These are phyloP conservation scores for Eutrigla gurnardus DNA, from an alignment of 2,797 vertebrate genomes.

Conservation along the genomic window DNA sequence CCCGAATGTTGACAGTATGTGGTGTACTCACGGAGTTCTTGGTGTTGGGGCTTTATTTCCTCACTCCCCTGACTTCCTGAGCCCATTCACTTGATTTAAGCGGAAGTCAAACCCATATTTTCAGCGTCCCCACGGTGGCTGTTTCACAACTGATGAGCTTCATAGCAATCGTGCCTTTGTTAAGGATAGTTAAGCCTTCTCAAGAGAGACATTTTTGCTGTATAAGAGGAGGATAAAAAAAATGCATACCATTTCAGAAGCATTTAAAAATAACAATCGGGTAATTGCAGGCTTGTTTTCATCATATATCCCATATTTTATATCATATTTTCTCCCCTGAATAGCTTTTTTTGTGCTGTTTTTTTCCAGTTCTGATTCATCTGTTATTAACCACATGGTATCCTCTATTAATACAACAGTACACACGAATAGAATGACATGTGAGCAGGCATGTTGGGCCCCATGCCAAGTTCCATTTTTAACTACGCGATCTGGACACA, in stretches of 20 bases:
- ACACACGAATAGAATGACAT: too few species aligned
- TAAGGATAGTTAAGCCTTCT: slow-evolving; percentile 48
- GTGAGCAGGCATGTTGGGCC: too few species aligned
- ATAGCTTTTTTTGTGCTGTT: slow-evolving; percentile 14
- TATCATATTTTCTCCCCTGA: too few species aligned
- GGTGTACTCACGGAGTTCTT: slow-evolving; percentile 23
- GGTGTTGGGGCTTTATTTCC: slow-evolving; percentile 11
- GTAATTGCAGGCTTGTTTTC: slow-evolving; percentile 10
- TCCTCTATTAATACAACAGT: too few species aligned
- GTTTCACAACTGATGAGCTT: slow-evolving; percentile 58
- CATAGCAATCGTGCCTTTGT: slow-evolving; percentile 41
- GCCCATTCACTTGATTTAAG: slow-evolving; percentile 34
- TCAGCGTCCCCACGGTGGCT: slow-evolving; percentile 36
- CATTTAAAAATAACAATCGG: slow-evolving; percentile 37
- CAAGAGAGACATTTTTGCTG: slow-evolving; percentile 31
- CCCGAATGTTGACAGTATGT: slow-evolving; percentile 34
- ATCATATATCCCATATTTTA: not conserved
- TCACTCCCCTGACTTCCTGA: slow-evolving; percentile 17
- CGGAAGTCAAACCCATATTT: slow-evolving; percentile 42
- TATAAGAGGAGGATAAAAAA: slow-evolving; percentile 41
- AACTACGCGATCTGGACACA: too few species aligned
- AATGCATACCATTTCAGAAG: slow-evolving; percentile 42
- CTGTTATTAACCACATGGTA: too few species aligned
- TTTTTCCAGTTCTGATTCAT: too few species aligned
- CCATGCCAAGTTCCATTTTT: too few species aligned